Evolutionary conservation across 1,140 invertebrate species (phyloP), one percentile per base, ranked within the genome.

Genomic region (Megathymus violae): DNA sequence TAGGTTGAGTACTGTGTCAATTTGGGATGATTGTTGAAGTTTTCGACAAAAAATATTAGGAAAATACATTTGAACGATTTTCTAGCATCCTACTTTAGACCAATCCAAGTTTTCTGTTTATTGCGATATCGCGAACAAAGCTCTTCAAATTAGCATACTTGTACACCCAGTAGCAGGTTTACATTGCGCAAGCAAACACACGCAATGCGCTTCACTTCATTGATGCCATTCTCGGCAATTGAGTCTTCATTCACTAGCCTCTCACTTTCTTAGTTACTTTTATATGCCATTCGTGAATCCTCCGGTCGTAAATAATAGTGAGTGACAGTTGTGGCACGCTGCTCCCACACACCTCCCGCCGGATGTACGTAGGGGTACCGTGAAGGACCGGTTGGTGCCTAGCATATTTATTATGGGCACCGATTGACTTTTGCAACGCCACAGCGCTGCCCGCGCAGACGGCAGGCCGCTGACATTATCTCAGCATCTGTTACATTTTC

Each of bases 311-410:
- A 85, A 85, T 87, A 85, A 72, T 66, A 40, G 65, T 81, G 78
- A 83, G 78, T 78, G 88, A 87, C 85, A 86, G 72, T 84, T 79
- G 79, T 76, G 74, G 76, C 80, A 78, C 31, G 71, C 44, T 41
- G 70, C 75, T 73, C 88, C 88, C 81, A 88, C 86, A 77, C 78
- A 58, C 48, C 25, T 41, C 69, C 70, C 84, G 80, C 88, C 86
- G 85, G 87, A 89, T 91, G 84, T 88, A 88, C 86, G 88, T 88
- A 89, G 88, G 85, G 82, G 85, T 82, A 83, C 80, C 79, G 77
- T 69, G 77, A 79, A 72, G 76, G 74, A 91, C 86, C 85, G 83
- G 86, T 88, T 84, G 73, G 79, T 80, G 70, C 68, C 72, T 77
- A 69, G 67, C 62, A 72, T 79, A 79, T 85, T 83, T 83, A 84